A percentile compares a stretch with the other conserved stretches of the same genome.
Conservation (phyloP, 2,888 invertebrate species). For the Hecatera dysodea region DNA sequence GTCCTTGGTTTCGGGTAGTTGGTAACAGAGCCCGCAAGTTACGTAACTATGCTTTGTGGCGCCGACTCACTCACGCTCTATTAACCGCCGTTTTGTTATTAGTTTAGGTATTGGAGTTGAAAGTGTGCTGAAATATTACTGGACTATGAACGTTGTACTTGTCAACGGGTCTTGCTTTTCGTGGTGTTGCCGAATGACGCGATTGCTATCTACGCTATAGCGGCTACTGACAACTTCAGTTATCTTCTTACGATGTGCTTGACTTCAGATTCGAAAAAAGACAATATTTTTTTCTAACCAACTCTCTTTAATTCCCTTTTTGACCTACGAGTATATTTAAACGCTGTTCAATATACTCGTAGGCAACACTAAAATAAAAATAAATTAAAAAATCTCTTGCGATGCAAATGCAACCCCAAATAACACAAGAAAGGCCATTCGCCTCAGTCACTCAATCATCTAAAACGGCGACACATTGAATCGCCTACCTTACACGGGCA, state of each 20-base stretch:
- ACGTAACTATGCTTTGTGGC: slow-evolving; percentile 86
- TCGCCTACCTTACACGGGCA: slow-evolving; percentile 78
- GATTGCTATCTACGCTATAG: background rate
- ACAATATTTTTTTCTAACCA: too few relatives aligned
- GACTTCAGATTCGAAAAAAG: too few relatives aligned
- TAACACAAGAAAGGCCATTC: background rate
- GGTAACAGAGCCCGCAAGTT: slow-evolving; percentile 86
- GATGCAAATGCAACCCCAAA: background rate
- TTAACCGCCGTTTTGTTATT: slow-evolving; percentile 73
- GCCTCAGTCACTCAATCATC: slow-evolving; percentile 34
- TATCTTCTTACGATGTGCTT: too few relatives aligned
- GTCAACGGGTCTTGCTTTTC: background rate
- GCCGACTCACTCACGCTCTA: slow-evolving; percentile 77
- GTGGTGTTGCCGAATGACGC: background rate
- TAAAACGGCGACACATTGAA: slow-evolving; percentile 41
- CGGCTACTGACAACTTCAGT: background rate
- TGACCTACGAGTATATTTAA: too few relatives aligned
- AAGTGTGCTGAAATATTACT: slow-evolving; percentile 51
- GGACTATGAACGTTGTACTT: background rate
- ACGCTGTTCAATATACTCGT: too few relatives aligned
- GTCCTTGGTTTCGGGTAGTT: slow-evolving; percentile 87
- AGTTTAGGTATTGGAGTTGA: slow-evolving; percentile 66
- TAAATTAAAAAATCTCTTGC: background rate
- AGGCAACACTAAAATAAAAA: background rate
- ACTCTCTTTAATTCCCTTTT: too few relatives aligned